Evolutionary conservation across 2,113 vertebrate species (phyloP).

Genomic region (Gobius niger): DNA sequence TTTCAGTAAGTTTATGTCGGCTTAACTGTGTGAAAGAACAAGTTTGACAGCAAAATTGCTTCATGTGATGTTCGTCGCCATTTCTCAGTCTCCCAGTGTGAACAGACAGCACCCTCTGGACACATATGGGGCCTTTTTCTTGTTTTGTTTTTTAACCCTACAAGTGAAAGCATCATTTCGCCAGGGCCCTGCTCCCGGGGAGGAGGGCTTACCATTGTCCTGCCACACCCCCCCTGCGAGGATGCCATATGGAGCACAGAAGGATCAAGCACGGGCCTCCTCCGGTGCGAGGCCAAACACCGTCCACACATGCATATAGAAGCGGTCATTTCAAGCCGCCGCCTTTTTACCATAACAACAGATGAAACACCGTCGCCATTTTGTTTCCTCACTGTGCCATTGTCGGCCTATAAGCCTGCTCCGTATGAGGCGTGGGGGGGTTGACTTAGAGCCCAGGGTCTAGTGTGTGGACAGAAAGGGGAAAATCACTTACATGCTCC

Average conservation of each 20-base stretch:
- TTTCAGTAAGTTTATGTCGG: too few species aligned
- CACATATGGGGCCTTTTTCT: conserved; percentile 47
- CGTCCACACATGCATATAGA: conserved; percentile 77
- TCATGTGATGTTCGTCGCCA: neutral
- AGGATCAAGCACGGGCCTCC: conserved; percentile 79
- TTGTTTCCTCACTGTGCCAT: conserved; percentile 67
- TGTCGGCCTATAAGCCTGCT: conserved; percentile 78
- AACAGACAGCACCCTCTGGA: conserved; percentile 48
- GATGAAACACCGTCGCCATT: conserved; percentile 77
- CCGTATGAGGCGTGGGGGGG: conserved; percentile 79
- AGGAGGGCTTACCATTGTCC: conserved; percentile 74
- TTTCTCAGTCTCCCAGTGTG: conserved; percentile 9
- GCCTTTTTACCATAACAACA: conserved; percentile 82
- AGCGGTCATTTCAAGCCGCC: conserved; percentile 72
- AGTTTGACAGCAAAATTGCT: too few species aligned
- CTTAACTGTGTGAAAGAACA: too few species aligned
- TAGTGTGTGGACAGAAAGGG: conserved; percentile 75
- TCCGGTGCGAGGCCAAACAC: conserved; percentile 79
- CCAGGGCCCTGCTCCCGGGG: conserved; percentile 63
- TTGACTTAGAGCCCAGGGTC: conserved; percentile 74
- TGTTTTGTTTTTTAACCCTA: conserved; percentile 31
- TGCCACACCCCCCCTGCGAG: conserved; percentile 84
- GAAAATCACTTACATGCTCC: conserved; percentile 76
- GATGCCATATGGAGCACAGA: conserved; percentile 92
- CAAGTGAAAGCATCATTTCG: conserved; percentile 80